Base-by-base conservation (phyloP, 2,113 vertebrate species). In the Verasper variegatus region DNA sequence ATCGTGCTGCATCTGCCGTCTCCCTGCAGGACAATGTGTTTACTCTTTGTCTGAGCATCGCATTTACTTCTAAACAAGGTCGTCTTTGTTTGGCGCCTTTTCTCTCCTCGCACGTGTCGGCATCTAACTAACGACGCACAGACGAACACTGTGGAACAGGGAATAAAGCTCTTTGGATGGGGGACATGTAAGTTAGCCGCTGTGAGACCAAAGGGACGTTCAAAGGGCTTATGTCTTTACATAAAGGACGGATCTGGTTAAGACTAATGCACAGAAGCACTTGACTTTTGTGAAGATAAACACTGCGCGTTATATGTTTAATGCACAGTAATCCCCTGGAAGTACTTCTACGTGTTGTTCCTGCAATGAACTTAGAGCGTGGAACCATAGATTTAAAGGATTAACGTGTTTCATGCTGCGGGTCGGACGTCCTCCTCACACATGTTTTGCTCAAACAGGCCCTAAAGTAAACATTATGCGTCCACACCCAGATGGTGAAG, bases 291-390 rank as follows among this genome's bases (percentile, higher is more conserved):
- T 31, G 31, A 31, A 31, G 31, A 56, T 67, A 31, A 78, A 88
- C 58, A 75, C 35, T 10, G 7, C 31, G 6, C 31, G 31, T 31
- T 31, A 40, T 11, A 58, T 10, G 24, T 60, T 86, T 77, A 81
- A 79, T 78, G 68, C 72, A 75, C 14, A 6, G 4, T 79, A 89
- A 85, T 85, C 83, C 75, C 49, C 58, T 63, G 21, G 21, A 12
- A 37, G 82, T 75, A 73, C 88, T 65, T 73, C 47, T 78, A 71
- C 78, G 79, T 78, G 40, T 87, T 89, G 82, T 82, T 88, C 54
- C 18, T 59, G 23, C 65, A 26, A 0, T 62, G 73, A 82, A 78
- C 60, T 45, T 45, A 26, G 5, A 69, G 63, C 69, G 51, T 52
- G 5, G 18, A 70, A 80, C 75, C 64, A 35, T 64, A 64, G 68